These are phyloP conservation scores for Onychomys leucogaster DNA, from an alignment of 2,797 vertebrate species.

Conservation along the genomic window DNA sequence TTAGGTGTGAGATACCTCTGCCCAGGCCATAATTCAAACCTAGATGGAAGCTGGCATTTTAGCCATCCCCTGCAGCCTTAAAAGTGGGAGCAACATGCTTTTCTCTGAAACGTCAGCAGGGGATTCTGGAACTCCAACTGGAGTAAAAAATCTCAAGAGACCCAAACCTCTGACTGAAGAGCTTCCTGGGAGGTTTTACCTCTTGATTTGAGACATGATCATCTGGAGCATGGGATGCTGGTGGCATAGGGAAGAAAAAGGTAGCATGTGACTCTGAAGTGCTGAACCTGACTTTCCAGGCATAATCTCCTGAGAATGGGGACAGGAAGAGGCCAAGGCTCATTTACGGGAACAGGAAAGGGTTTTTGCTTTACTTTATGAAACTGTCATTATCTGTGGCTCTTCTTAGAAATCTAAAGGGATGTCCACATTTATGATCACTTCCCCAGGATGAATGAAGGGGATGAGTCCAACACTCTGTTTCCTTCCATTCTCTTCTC, in stretches of 20 bases:
- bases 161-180: neutral
- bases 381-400: neutral
- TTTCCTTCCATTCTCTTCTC: neutral
- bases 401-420: neutral
- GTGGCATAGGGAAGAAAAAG: too few species aligned
- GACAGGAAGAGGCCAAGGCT: neutral
- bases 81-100: neutral
- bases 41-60: neutral
- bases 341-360: neutral
- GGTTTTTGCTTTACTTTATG: neutral
- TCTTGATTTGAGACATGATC: neutral
- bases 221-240: rapidly evolving
- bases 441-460: too few species aligned
- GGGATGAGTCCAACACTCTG: neutral
- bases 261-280: neutral
- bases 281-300: neutral
- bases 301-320: too few species aligned
- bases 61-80: neutral
- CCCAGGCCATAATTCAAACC: neutral
- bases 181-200: rapidly evolving
- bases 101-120: neutral
- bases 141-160: neutral
- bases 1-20: neutral
- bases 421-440: neutral
- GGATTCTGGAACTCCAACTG: neutral